Base-by-base conservation (phyloP, 1,140 invertebrate genomes). In the Eumaeus atala region DNA sequence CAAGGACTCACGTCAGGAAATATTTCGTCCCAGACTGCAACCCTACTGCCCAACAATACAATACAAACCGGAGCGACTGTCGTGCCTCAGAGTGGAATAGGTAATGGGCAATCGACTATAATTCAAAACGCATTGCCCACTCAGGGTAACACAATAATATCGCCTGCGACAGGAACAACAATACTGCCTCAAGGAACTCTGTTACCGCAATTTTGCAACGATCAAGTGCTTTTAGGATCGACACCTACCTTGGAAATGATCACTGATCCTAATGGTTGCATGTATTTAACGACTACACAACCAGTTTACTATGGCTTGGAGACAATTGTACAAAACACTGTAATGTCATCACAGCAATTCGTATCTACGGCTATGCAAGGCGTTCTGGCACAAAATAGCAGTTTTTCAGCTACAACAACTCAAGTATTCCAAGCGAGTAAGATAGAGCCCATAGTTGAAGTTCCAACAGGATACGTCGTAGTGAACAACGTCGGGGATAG, bases 311-410 rank as follows among this genome's bases (percentile, higher is more conserved):
- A 94, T 59, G 93, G 93, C 0, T 87, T 95, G 59, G 94, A 95
- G 81, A 95, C 94, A 0, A 94, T 95, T 54, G 93, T 95, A 9
- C 94, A 94, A 75, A 95, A 95, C 68, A 95, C 94, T 10, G 93
- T 95, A 0, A 95, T 95, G 93, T 93, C 92, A 16, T 94, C 93
- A 18, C 94, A 94, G 72, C 93, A 95, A 64, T 94, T 94, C 73
- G 90, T 95, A 21, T 91, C 93, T 9, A 93, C 92, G 3, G 90
- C 92, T 4, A 91, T 94, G 79, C 93, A 92, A 49, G 93, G 93
- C 44, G 92, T 94, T 9, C 80, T 94, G 8, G 92, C 92, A 28
- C 91, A 92, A 64, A 92, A 92, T 66, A 94, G 93, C 64, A 94
- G 93, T 74, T 94, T 94, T 75, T 92, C 91, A 28, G 92, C 93